phyloP scores from a whole-genome alignment of 2,888 invertebrate genomes.

The Barypeithes pellucidus region DNA sequence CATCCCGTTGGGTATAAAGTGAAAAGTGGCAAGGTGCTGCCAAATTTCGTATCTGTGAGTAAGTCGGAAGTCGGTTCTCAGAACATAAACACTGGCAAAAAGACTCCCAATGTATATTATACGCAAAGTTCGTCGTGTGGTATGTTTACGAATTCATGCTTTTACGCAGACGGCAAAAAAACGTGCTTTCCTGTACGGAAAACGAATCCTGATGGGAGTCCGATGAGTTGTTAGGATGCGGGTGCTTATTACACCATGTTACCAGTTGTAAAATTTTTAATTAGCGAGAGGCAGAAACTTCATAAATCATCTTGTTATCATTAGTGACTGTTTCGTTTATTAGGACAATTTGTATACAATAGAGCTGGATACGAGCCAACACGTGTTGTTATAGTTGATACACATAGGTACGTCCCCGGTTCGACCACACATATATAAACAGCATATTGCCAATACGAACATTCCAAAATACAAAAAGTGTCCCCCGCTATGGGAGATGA shows the following conservation, averaged over 20 bases:
- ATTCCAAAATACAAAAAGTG: no score
- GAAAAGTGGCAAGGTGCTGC: constrained; percentile 71
- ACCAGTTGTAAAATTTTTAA: background rate
- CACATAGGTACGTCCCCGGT: no score
- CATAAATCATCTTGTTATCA: no score
- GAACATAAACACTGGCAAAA: constrained; percentile 76
- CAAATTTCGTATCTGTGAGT: constrained; percentile 84
- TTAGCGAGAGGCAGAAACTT: background rate
- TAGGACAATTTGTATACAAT: no score
- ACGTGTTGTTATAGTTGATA: no score
- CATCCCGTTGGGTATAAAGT: constrained; percentile 64
- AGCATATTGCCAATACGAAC: no score
- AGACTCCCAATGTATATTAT: constrained; percentile 85
- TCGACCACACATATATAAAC: no score
- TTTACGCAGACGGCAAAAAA: constrained; percentile 85
- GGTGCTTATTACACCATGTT: no score
- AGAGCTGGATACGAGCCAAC: no score
- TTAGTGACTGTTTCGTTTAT: no score
- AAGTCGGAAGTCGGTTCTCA: constrained; percentile 84
- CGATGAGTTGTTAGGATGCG: constrained; percentile 74
- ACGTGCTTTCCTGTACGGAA: constrained; percentile 88
- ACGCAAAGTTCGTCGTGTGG: constrained; percentile 91
- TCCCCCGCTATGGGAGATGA: no score
- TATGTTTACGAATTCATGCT: constrained; percentile 89
- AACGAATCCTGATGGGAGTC: constrained; percentile 83